Conservation (phyloP, 2,797 vertebrate genomes). For the Sorex maritimensis region DNA sequence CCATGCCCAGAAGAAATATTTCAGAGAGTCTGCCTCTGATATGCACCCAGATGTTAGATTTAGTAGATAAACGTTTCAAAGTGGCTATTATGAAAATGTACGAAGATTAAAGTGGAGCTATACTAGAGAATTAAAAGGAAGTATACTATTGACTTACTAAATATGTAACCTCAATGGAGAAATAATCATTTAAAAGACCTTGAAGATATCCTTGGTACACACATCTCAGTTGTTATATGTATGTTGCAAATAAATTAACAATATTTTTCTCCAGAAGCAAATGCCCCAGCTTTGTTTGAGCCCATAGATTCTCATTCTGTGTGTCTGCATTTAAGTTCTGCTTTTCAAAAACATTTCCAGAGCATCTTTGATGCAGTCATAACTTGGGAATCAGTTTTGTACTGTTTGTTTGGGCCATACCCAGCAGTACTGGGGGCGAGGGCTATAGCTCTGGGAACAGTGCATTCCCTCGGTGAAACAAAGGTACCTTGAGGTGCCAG, state of each 20-base stretch:
- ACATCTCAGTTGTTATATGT: constrained; percentile 35
- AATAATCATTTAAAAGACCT: constrained; percentile 69
- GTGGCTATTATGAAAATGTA: constrained; percentile 58
- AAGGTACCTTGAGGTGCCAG: neutral
- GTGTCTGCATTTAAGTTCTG: neutral
- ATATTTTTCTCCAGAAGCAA: neutral
- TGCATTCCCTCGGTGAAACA: neutral
- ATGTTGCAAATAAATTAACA: constrained; percentile 9
- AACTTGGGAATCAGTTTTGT: neutral
- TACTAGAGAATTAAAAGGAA: constrained; percentile 74
- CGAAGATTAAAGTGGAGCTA: constrained; percentile 71
- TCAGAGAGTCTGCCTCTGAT: neutral
- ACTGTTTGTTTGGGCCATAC: neutral
- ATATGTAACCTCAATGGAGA: constrained; percentile 48
- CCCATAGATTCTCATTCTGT: neutral
- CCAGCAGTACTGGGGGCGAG: too few species aligned
- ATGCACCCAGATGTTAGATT: constrained; percentile 34
- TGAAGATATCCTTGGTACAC: constrained; percentile 47
- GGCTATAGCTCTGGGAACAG: too few species aligned
- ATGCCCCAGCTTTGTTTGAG: neutral
- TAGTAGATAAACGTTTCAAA: constrained; percentile 68
- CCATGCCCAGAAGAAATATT: neutral
- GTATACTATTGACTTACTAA: constrained; percentile 57
- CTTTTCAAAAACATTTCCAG: neutral
- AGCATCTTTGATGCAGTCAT: neutral